phyloP scores from a whole-genome alignment of 1,140 invertebrate genomes.

The Scaptomyza pallida region DNA sequence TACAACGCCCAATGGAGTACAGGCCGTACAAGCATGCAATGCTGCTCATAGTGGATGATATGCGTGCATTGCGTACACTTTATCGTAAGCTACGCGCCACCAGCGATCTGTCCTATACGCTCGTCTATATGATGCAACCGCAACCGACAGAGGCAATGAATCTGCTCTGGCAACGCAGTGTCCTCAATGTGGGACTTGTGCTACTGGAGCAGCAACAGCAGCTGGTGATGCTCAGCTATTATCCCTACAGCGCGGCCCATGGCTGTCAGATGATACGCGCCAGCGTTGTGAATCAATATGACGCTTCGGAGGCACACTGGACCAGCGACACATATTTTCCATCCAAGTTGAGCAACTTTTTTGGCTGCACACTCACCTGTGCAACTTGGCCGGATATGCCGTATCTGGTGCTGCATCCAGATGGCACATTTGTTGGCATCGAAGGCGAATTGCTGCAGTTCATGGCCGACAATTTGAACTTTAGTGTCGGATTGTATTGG shows the following conservation, averaged over 20 bases:
- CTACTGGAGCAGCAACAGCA: background rate
- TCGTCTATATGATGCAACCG: slow-evolving; percentile 58
- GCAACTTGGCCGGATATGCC: slow-evolving; percentile 81
- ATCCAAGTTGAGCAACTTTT: slow-evolving; percentile 60
- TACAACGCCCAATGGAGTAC: slow-evolving; percentile 38
- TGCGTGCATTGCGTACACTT: slow-evolving; percentile 33
- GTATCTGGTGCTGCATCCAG: slow-evolving; percentile 52
- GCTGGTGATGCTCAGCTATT: slow-evolving; percentile 56
- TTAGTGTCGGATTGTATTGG: slow-evolving; percentile 62
- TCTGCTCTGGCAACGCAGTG: slow-evolving; percentile 61
- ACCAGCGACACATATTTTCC: slow-evolving; percentile 39
- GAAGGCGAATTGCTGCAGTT: slow-evolving; percentile 70
- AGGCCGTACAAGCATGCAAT: slow-evolving; percentile 56
- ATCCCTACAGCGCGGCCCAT: slow-evolving; percentile 37
- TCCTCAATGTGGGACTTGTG: slow-evolving; percentile 56
- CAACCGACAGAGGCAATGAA: slow-evolving; percentile 25
- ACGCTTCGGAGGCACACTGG: slow-evolving; percentile 6
- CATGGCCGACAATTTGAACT: slow-evolving; percentile 67
- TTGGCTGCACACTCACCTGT: slow-evolving; percentile 66
- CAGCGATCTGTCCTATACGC: slow-evolving; percentile 57
- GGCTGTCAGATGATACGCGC: slow-evolving; percentile 47
- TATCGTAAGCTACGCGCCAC: slow-evolving; percentile 47
- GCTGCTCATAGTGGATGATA: slow-evolving; percentile 53
- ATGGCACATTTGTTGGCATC: slow-evolving; percentile 58
- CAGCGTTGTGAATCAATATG: slow-evolving; percentile 52